Evolutionary conservation across 2,113 vertebrate species (phyloP).

Genomic region (Casuarius casuarius): DNA sequence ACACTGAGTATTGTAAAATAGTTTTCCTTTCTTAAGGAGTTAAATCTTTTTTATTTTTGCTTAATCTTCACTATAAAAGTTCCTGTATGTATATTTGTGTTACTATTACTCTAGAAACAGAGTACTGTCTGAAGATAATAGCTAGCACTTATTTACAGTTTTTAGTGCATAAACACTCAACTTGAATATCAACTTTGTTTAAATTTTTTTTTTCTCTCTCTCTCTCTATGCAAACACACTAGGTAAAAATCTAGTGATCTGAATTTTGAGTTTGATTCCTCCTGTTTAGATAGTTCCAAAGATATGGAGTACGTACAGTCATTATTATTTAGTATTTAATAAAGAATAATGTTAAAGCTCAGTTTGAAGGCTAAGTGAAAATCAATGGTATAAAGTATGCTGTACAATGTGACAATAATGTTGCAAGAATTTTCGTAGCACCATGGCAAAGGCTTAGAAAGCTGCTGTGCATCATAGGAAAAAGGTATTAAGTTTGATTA

Average conservation of each 20-base stretch:
- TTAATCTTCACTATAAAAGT: not conserved
- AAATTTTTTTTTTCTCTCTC: not conserved
- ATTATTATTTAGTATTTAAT: not conserved
- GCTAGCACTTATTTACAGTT: not conserved
- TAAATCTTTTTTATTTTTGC: not conserved
- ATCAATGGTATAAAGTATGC: not conserved
- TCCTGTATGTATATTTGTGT: not conserved
- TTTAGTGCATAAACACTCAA: not conserved
- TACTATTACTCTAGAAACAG: not conserved
- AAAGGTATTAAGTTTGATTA: not conserved
- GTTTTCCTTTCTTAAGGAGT: not conserved
- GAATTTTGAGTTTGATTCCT: not conserved
- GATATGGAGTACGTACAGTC: not conserved
- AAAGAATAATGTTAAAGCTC: not conserved
- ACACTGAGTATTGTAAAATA: not conserved
- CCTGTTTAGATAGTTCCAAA: not conserved
- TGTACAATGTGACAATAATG: not conserved
- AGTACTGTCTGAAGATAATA: not conserved
- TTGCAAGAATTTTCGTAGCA: not conserved
- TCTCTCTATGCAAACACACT: not conserved
- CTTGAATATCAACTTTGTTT: not conserved
- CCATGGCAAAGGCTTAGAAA: not conserved
- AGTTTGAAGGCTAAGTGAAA: not conserved
- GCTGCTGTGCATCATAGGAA: not conserved
- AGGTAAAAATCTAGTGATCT: not conserved